Percentiles rank a stretch among this genome's conserved stretches.
Conservation (phyloP, 1,140 invertebrate genomes). For the Latrodectus geometricus region DNA sequence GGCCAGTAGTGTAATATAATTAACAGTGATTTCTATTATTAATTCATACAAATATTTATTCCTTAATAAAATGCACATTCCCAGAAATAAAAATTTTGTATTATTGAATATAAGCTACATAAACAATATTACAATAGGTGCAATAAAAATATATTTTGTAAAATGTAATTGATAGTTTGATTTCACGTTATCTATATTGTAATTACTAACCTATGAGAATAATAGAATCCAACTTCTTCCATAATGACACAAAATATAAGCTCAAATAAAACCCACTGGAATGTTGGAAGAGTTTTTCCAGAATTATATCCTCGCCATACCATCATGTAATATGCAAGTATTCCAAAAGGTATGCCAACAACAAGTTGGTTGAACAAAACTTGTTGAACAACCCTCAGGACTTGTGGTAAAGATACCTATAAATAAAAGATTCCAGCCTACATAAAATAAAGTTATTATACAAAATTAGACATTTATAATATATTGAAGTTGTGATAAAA, state of each 20-base stretch:
- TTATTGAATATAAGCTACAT: too few relatives aligned
- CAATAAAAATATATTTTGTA: too few relatives aligned
- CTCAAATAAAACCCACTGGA: conserved; percentile 85
- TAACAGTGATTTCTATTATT: too few relatives aligned
- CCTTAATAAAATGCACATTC: too few relatives aligned
- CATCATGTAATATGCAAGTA: conserved; percentile 76
- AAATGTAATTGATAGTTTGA: too few relatives aligned
- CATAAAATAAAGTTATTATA: neutral
- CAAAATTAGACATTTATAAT: too few relatives aligned
- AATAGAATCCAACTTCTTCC: conserved; percentile 89
- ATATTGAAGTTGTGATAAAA: too few relatives aligned
- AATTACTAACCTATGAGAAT: conserved; percentile 79
- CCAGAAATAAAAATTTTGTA: too few relatives aligned
- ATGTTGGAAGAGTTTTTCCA: conserved; percentile 81
- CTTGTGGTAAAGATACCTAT: conserved; percentile 66
- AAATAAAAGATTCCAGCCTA: neutral
- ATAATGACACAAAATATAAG: conserved; percentile 81
- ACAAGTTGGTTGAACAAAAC: conserved; percentile 85
- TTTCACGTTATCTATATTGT: too few relatives aligned
- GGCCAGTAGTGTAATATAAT: too few relatives aligned
- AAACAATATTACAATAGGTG: too few relatives aligned
- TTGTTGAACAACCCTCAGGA: conserved; percentile 75
- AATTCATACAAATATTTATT: too few relatives aligned
- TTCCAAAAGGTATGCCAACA: conserved; percentile 77
- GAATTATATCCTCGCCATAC: conserved; percentile 77